Conservation (phyloP, 2,113 vertebrate species). For the Zosterops pallidus region DNA sequence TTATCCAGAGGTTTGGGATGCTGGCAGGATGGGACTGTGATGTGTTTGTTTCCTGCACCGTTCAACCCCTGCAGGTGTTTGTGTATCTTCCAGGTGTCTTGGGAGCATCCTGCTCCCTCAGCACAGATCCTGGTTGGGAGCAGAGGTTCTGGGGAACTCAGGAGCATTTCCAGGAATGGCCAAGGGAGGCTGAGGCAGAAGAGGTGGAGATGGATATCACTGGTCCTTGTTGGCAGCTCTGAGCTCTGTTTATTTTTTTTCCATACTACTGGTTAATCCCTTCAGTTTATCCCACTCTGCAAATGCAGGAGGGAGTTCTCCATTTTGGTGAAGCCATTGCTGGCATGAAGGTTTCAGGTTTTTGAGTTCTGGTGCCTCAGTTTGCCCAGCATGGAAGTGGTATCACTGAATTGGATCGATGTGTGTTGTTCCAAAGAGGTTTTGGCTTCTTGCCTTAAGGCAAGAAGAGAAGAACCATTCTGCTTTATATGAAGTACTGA, state of each 20-base stretch:
- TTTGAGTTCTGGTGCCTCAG: not conserved
- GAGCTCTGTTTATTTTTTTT: not conserved
- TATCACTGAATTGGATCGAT: fast-evolving
- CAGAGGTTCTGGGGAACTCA: not conserved
- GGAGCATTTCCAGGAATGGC: not conserved
- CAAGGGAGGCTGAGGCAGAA: not conserved
- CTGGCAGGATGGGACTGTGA: fast-evolving
- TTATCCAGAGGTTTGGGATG: not conserved
- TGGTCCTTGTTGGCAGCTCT: not conserved
- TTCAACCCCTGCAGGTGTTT: not conserved
- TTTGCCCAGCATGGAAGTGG: not conserved
- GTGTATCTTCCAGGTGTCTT: not conserved
- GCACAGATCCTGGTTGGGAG: not conserved
- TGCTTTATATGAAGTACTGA: fast-evolving
- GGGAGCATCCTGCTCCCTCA: not conserved
- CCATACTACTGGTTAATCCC: fast-evolving
- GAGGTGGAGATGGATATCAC: fast-evolving
- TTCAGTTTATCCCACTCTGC: not conserved
- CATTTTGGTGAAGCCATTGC: not conserved
- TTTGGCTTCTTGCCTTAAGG: not conserved
- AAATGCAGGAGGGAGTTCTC: not conserved
- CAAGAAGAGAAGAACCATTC: not conserved
- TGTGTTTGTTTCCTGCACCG: fast-evolving
- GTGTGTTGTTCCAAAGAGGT: not conserved
- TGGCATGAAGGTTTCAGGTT: not conserved